Base-by-base conservation (phyloP, 2,113 vertebrate genomes). In the Albula goreensis region DNA sequence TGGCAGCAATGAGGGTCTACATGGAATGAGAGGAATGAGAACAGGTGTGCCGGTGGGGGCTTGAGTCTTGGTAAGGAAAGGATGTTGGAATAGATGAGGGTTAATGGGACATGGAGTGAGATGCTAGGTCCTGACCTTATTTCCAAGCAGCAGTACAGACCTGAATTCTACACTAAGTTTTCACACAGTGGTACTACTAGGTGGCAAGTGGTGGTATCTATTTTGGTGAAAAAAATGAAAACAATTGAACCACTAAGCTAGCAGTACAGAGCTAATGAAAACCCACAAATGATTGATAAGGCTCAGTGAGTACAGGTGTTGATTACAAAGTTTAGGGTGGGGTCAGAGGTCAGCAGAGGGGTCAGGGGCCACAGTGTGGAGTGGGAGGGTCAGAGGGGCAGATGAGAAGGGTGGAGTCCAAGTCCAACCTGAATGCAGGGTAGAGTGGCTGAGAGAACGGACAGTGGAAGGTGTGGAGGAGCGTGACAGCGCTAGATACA, bases 391-490 rank as follows among this genome's bases (percentile, higher is more conserved):
- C 92, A 0, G 83, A 78, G 2, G 93, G 91, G 83, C 92, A 93
- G 85, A 95, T 91, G 84, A 93, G 85, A 78, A 94, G 66, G 1
- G 92, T 94, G 56, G 94, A 92, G 92, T 94, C 92, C 86, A 94
- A 91, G 84, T 94, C 93, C 81, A 95, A 89, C 52, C 94, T 90
- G 86, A 95, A 93, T 52, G 93, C 94, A 0, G 94, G 94, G 86
- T 94, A 94, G 49, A 95, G 89, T 0, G 94, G 92, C 87, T 95
- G 92, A 49, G 89, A 89, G 90, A 94, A 94, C 9, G 87, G 80
- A 78, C 92, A 93, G 0, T 83, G 85, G 41, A 95, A 95, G 0
- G 91, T 94, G 90, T 95, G 93, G 63, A 95, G 92, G 12, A 94
- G 92, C 80, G 91, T 50, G 84, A 94, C 50, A 0, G 90, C 78